Evolutionary conservation across 2,888 invertebrate genomes (phyloP).

Genomic region (Coremacera marginata): DNA sequence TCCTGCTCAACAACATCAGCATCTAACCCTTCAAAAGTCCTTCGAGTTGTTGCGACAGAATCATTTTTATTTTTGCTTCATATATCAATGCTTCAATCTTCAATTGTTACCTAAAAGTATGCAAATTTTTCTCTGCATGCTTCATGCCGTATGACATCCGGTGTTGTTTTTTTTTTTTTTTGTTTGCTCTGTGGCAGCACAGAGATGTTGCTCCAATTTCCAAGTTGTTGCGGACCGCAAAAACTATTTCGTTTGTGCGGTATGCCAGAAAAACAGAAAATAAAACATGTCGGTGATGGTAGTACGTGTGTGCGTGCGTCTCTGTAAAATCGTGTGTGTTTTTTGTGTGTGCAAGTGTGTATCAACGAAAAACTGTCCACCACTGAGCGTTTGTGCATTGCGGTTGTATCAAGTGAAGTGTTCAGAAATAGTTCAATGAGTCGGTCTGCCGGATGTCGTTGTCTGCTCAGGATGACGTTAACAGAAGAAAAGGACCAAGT

Average conservation of each 20-base stretch:
- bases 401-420: constrained; percentile 20
- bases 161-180: no score
- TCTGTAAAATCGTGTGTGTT: no score
- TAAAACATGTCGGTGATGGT: neutral
- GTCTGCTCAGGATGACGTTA: neutral
- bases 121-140: neutral
- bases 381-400: constrained; percentile 22
- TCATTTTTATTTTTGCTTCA: no score
- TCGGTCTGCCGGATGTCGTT: neutral
- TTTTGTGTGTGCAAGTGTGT: neutral
- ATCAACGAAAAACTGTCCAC: neutral
- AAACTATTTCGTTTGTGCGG: constrained; percentile 4
- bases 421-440: neutral
- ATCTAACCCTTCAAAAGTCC: no score
- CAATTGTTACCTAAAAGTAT: neutral
- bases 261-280: neutral
- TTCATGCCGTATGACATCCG: neutral
- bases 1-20: no score
- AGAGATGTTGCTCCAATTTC: no score
- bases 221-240: neutral
- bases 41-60: no score
- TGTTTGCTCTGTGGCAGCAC: no score
- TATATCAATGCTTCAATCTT: neutral
- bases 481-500: neutral
- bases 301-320: neutral